Evolutionary conservation across 2,113 vertebrate genomes (phyloP), one percentile per base, ranked within the genome.

Genomic region (Dicerorhinus sumatrensis): DNA sequence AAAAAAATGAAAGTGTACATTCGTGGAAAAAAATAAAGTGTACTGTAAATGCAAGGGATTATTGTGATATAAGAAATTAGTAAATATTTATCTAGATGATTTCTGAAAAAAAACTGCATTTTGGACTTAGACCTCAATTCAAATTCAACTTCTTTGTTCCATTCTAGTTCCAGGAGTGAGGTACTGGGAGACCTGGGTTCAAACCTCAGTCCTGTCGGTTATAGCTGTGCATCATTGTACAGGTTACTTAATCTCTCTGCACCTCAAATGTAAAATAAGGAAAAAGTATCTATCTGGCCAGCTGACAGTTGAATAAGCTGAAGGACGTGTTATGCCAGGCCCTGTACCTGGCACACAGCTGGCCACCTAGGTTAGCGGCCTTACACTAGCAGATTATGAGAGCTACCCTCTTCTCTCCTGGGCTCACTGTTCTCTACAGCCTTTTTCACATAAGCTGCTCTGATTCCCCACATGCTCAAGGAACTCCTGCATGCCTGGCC

Each of bases 81-180:
- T 13, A 94, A 96, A 42, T 65, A 42, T 81, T 91, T 85, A 91
- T 63, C 36, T 76, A 84, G 39, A 88, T 76, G 21, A 87, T 62
- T 96, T 31, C 39, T 93, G 58, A 80, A 82, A 73, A 63, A 70
- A 80, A 91, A 92, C 6, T 92, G 86, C 42, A 69, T 91, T 93
- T 96, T 83, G 79, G 75, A 86, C n/a, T 93, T 80, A 89, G 85
- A 62, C 33, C 21, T 97, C 67, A 67, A 76, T 84, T 83, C 67
- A 76, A 46, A 94, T 83, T 83, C 27, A 82, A 73, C 31, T 84
- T 10, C 9, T 91, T 56, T 72, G 25, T 83, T 88, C 8, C n/a
- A 63, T 20, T 96, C 29, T 80, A 48, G 62, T 91, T 54, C 63
- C 27, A 7, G 13, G 4, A 75, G n/a, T 77, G 31, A 42, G n/a